Evolutionary conservation across 1,140 invertebrate genomes (phyloP).

Genomic region (Helicoverpa zea): DNA sequence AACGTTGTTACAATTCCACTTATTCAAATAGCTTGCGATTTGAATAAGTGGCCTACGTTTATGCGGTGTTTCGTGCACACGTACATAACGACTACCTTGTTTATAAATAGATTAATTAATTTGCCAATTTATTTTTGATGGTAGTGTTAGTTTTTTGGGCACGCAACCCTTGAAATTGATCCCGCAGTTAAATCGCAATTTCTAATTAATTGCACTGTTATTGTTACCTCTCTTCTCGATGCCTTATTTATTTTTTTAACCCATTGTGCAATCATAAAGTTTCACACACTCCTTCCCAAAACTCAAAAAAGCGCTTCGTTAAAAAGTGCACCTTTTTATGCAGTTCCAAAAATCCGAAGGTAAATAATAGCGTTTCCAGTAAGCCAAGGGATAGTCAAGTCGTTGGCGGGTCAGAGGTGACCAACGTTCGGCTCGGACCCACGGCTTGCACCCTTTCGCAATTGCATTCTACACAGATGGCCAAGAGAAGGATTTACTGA

Average conservation of each 20-base stretch:
- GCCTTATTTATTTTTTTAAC: background rate
- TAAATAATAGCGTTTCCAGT: slow-evolving; percentile 28
- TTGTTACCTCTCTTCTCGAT: no score
- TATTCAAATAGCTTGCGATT: slow-evolving; percentile 32
- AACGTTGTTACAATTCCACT: slow-evolving; percentile 20
- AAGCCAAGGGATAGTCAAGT: slow-evolving; percentile 50
- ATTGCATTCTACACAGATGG: slow-evolving; percentile 57
- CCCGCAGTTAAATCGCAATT: no score
- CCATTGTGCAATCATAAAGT: no score
- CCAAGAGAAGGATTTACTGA: slow-evolving; percentile 35
- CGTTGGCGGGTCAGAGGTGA: slow-evolving; percentile 81
- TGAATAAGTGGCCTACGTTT: slow-evolving; percentile 40
- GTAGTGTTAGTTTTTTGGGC: background rate
- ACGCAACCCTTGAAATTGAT: background rate
- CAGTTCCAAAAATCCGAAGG: slow-evolving; percentile 18
- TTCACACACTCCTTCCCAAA: background rate
- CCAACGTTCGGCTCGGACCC: slow-evolving; percentile 64
- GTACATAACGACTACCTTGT: slow-evolving; percentile 11
- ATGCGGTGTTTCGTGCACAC: slow-evolving; percentile 15
- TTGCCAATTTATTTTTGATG: background rate
- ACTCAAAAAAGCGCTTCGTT: background rate
- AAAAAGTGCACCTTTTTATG: slow-evolving; percentile 23
- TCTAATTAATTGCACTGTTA: no score
- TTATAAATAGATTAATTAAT: slow-evolving; percentile 37
- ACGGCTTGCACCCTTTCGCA: slow-evolving; percentile 72